Percentiles rank a stretch among this genome's conserved stretches.
Evolutionary conservation across 2,888 invertebrate genomes (phyloP).

Genomic region (Thymelicus lineola): DNA sequence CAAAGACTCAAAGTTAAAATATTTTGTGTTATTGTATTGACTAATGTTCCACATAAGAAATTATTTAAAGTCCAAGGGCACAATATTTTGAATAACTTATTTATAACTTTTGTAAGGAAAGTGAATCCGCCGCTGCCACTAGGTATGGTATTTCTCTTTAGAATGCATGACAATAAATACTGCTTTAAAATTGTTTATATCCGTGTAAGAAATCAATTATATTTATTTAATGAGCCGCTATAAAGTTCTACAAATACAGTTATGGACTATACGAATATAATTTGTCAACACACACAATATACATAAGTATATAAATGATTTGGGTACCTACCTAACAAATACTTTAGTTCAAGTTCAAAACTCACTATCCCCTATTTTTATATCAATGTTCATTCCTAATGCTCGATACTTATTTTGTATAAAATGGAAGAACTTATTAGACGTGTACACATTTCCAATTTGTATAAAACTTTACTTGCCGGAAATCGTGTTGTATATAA

Average conservation of each 20-base stretch:
- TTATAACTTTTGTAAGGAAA: background rate
- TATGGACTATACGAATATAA: conserved; percentile 7
- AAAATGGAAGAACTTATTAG: conserved; percentile 6
- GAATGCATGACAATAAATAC: conserved; percentile 84
- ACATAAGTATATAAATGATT: conserved; percentile 32
- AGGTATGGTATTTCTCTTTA: conserved; percentile 49
- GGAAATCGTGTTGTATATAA: conserved; percentile 60
- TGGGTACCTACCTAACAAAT: too few relatives aligned
- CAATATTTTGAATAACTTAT: conserved; percentile 14
- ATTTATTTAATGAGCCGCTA: conserved; percentile 4
- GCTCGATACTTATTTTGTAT: conserved; percentile 17
- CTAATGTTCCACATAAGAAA: conserved; percentile 2
- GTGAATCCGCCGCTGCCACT: conserved; percentile 43
- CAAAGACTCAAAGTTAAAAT: conserved; percentile 9
- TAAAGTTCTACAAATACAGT: conserved; percentile 1
- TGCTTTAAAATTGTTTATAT: conserved; percentile 64
- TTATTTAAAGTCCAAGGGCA: conserved; percentile 21
- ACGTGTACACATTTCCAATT: conserved; percentile 52
- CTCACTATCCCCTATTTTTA: background rate
- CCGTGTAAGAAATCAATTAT: conserved; percentile 40
- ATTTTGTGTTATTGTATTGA: conserved; percentile 11
- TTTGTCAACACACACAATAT: conserved; percentile 21
- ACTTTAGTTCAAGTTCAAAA: background rate
- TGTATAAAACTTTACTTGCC: conserved; percentile 62
- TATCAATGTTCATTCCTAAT: conserved; percentile 45